Base-by-base conservation (phyloP, 1,140 invertebrate species). In the Mya arenaria region DNA sequence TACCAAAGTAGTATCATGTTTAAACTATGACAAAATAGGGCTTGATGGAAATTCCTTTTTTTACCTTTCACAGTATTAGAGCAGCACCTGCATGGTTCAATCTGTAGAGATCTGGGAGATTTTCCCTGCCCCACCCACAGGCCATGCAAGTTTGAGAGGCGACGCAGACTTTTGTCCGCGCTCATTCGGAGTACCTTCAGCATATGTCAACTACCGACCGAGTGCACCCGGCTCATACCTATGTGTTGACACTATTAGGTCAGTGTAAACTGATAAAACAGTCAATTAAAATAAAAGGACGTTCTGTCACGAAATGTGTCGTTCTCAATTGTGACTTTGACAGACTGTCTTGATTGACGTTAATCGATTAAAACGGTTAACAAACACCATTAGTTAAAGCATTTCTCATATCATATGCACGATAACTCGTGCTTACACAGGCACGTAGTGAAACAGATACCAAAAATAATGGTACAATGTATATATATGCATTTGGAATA, bases 121-220 rank as follows among this genome's bases (percentile, higher is more conserved):
- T 17, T 19, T 30, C 62, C 65, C 41, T 68, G 30, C 60, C 69
- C 69, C 41, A 58, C 60, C 68, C 71, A 60, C 23, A 82, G 28
- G 3, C 44, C 41, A 39, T 58, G 56, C 52, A 82, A 36, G 41
- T 73, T 56, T 8, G 39, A 32, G 55, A 82, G 58, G 3, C 79
- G 68, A 41, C 79, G 79, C 39, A 82, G 79, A 82, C 69, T 74
- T 30, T 44, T 30, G 39, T 82, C 79, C 36, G 37, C 69, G 79
- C 60, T 82, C 79, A 82, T 82, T 41, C 41, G 56, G n/a, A 73
- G 25, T 4, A 37, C 36, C 66, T 44, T 6, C 56, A 60, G 44
- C 75, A 78, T 78, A 55, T 55, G 69, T 48, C 36, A 4, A n/a
- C 32, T 68, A 68, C 48, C 25, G 48, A 23, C 48, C 48, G 48